A percentile compares a stretch with the other conserved stretches of the same genome.
These are phyloP conservation scores for Odontocolon sp. DNA, from an alignment of 2,888 invertebrate genomes.

Conservation along the genomic window DNA sequence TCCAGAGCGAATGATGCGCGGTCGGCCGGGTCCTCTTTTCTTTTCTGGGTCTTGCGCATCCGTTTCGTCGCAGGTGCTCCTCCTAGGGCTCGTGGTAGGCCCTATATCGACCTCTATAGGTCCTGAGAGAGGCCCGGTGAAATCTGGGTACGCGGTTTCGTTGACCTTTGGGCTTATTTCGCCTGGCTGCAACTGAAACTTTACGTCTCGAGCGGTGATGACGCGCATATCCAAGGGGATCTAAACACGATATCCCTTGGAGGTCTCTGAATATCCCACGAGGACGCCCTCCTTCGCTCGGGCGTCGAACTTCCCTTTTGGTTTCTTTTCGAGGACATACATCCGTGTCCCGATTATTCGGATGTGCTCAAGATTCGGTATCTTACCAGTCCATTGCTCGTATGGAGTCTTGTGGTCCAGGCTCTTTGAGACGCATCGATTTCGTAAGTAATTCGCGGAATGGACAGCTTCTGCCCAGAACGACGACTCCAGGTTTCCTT, in stretches of 20 bases:
- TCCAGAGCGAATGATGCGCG: constrained; percentile 34
- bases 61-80: no score
- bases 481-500: constrained; percentile 11
- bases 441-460: constrained; percentile 53
- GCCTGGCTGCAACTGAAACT: not conserved
- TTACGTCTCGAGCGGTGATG: constrained; percentile 7
- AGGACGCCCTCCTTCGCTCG: constrained; percentile 6
- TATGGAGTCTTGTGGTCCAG: constrained; percentile 50
- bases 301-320: constrained; percentile 54
- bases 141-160: not conserved
- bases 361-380: constrained; percentile 45
- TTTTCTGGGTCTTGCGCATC: not conserved
- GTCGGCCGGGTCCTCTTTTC: constrained; percentile 53
- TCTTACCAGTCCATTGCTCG: constrained; percentile 45
- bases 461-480: constrained; percentile 60
- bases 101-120: not conserved
- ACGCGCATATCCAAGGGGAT: not conserved
- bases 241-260: constrained; percentile 13
- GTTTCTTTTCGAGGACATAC: constrained; percentile 31
- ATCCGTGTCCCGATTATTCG: constrained; percentile 48
- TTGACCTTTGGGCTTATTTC: not conserved
- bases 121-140: no score
- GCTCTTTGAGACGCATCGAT: constrained; percentile 49
- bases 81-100: not conserved
- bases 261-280: constrained; percentile 6